Evolutionary conservation across 2,888 invertebrate species (phyloP).

Genomic region (Tenthredo livida): DNA sequence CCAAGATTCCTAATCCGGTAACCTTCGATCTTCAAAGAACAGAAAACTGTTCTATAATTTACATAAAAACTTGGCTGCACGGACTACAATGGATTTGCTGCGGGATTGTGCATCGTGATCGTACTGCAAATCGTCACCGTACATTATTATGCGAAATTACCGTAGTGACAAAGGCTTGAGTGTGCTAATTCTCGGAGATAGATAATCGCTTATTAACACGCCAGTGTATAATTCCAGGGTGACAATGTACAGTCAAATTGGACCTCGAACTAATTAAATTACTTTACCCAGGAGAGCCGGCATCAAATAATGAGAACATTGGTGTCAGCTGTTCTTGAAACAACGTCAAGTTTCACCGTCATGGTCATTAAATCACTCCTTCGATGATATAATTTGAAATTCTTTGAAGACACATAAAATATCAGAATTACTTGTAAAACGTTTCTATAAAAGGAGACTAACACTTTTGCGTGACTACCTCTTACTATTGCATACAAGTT

Average conservation of each 20-base stretch:
- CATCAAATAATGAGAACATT: conserved; percentile 24
- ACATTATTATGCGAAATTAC: conserved; percentile 19
- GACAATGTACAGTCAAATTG: background rate
- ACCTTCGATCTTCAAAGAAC: conserved; percentile 48
- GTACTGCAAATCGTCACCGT: conserved; percentile 34
- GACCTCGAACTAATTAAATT: conserved; percentile 47
- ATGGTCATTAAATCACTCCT: conserved; percentile 30
- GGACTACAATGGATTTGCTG: conserved; percentile 18
- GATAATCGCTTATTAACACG: conserved; percentile 30
- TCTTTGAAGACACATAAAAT: conserved; percentile 21
- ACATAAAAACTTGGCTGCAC: conserved; percentile 39
- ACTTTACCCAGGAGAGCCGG: background rate
- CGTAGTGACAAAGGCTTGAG: conserved; percentile 19
- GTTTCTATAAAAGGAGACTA: conserved; percentile 30
- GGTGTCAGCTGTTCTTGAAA: conserved; percentile 42
- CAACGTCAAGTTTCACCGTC: background rate
- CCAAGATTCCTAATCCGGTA: conserved; percentile 48
- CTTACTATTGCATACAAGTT: background rate
- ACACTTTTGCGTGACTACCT: background rate
- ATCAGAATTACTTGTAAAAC: conserved; percentile 12
- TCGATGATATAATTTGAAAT: conserved; percentile 25
- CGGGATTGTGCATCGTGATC: conserved; percentile 42
- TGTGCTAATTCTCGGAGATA: conserved; percentile 24
- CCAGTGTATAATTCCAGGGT: conserved; percentile 33
- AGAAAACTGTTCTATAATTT: conserved; percentile 6